Conservation (phyloP, 2,113 vertebrate genomes). For the Lethenteron camtschaticum region DNA sequence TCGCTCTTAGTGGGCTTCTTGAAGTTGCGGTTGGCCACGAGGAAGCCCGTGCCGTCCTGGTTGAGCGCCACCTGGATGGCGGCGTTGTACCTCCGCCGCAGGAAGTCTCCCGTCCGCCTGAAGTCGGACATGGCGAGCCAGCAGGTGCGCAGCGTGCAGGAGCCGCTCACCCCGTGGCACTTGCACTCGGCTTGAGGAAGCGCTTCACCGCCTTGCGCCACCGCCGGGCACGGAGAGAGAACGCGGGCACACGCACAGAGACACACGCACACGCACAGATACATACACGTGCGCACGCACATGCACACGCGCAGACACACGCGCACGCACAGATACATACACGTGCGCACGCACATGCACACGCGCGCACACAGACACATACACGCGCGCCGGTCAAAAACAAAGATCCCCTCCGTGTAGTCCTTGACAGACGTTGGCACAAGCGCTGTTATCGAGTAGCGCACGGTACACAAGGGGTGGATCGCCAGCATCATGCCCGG, state of each 20-base stretch:
- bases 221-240: conserved; percentile 8
- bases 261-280: too few species aligned
- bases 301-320: too few species aligned
- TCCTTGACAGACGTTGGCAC: too few species aligned
- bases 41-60: conserved; percentile 78
- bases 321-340: too few species aligned
- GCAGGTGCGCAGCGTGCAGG: conserved; percentile 81
- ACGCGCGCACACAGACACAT: too few species aligned
- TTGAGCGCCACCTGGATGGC: conserved; percentile 90
- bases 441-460: too few species aligned
- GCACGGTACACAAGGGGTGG: too few species aligned
- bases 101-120: conserved; percentile 72
- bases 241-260: neutral
- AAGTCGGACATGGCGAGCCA: conserved; percentile 92
- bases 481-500: too few species aligned
- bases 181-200: conserved; percentile 92
- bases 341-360: too few species aligned
- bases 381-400: too few species aligned
- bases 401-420: too few species aligned
- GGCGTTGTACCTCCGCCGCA: conserved; percentile 71
- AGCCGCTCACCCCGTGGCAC: conserved; percentile 84
- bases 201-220: conserved; percentile 57
- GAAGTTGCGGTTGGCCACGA: conserved; percentile 75
- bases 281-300: too few species aligned
- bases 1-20: conserved; percentile 76